Base-by-base conservation (phyloP, 2,113 vertebrate species). In the Oriolus oriolus region DNA sequence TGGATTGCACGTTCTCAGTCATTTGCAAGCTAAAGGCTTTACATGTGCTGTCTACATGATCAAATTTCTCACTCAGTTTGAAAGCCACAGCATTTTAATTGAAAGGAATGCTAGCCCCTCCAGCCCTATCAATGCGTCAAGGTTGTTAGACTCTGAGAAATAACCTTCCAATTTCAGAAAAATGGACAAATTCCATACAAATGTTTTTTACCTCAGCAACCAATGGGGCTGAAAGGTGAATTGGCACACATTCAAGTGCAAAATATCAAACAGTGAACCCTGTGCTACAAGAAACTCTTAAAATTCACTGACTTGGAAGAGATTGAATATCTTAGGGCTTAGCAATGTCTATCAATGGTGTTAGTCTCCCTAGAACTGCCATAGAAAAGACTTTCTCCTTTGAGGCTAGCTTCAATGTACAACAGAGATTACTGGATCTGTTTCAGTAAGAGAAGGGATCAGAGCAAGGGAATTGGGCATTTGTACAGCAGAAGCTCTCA, bases 1-100 rank as follows among this genome's bases (percentile, higher is more conserved):
- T 97, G 89, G 94, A 95, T 96, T 97, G 85, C 96, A 84, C 87
- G 76, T 96, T 93, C 94, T 94, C 93, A 95, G 96, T 95, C 95
- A 95, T 96, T 98, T 90, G 71, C 76, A 92, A 97, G 89, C 91
- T 90, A 89, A 91, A 74, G 95, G 52, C 95, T 97, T 95, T 96
- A 97, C 83, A 81, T 83, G 92, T 77, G 70, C 79, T 84, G 69
- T 90, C 95, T 83, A 69, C 90, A 94, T 96, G 96, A 97, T 96
- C 95, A 96, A 96, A 96, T 91, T 96, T 91, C 95, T 97, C 90
- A 94, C 87, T 89, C 87, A 75, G 84, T 95, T 97, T 77, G 57
- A 95, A 96, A 94, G 95, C 45, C 15, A 5, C 85, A 92, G 95
- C 91, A 87, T 94, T 86, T 74, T 94, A 95, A 95, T 97, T 93